A percentile compares a stretch with the other conserved stretches of the same genome.
Evolutionary conservation across 2,113 vertebrate species (phyloP).

Genomic region (Tupaia tana): DNA sequence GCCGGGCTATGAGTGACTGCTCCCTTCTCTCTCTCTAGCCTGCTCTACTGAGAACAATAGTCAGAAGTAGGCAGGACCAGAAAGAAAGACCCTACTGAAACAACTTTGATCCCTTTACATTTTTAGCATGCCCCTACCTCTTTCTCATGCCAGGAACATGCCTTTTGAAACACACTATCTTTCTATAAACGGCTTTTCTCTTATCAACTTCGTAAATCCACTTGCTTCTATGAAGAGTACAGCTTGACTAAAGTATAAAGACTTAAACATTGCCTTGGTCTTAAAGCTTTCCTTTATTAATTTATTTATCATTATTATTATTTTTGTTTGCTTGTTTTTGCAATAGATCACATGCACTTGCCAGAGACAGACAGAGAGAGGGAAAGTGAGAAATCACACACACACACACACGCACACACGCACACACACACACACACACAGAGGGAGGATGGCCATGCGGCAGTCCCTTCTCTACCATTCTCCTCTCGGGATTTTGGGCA

Average conservation of each 20-base stretch:
- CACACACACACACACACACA: too few species aligned
- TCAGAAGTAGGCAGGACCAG: neutral
- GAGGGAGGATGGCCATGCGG: too few species aligned
- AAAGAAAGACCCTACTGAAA: neutral
- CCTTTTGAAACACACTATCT: neutral
- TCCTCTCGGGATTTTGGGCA: too few species aligned
- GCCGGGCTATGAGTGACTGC: accelerated
- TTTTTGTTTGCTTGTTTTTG: too few species aligned
- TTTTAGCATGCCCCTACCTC: neutral
- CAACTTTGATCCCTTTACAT: neutral
- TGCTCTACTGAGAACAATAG: neutral
- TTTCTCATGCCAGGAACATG: neutral
- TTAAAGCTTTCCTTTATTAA: neutral
- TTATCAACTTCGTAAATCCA: slow-evolving; percentile 7
- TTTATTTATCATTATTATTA: too few species aligned
- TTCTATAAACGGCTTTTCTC: neutral
- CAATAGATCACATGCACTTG: too few species aligned
- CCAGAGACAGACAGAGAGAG: too few species aligned
- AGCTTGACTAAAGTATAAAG: slow-evolving; percentile 37
- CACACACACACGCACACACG: too few species aligned
- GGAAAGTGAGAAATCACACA: too few species aligned
- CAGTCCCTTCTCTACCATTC: too few species aligned
- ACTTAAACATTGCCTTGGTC: neutral
- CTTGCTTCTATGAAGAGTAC: neutral
- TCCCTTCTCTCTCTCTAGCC: neutral